Evolutionary conservation across 1,140 invertebrate genomes (phyloP).

Genomic region (Asbolus verrucosus): DNA sequence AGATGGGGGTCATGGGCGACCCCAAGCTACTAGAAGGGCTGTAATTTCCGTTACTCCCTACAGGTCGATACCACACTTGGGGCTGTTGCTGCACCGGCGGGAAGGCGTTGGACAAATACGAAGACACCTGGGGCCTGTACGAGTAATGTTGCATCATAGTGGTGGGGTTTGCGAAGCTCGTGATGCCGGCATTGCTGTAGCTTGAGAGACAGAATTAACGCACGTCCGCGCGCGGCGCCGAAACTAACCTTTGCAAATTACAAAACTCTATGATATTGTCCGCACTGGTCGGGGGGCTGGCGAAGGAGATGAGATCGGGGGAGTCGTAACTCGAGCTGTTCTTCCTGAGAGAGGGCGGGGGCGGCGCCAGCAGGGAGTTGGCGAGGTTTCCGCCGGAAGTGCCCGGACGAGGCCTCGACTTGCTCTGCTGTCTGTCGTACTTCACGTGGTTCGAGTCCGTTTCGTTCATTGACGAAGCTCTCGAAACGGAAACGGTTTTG

Average conservation of each 20-base stretch:
- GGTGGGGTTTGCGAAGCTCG: background rate
- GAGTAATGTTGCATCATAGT: background rate
- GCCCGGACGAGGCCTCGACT: constrained; percentile 60
- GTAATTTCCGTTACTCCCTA: background rate
- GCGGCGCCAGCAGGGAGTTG: constrained; percentile 68
- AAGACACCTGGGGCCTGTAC: constrained; percentile 7
- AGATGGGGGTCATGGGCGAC: background rate
- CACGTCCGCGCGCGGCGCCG: background rate
- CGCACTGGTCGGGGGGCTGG: constrained; percentile 70
- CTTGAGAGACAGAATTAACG: constrained; percentile 1
- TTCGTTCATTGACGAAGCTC: constrained; percentile 62
- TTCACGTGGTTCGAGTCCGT: constrained; percentile 60
- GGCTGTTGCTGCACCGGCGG: constrained; percentile 5
- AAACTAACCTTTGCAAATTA: constrained; percentile 54
- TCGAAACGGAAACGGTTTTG: constrained; percentile 57
- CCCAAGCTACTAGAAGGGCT: background rate
- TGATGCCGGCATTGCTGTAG: constrained; percentile 24
- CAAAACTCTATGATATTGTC: constrained; percentile 58
- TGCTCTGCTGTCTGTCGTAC: too few relatives aligned
- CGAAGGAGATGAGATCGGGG: constrained; percentile 80
- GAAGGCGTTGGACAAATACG: constrained; percentile 4
- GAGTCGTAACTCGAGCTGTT: constrained; percentile 69
- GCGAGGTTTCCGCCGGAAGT: constrained; percentile 45
- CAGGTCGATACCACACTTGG: constrained; percentile 9
- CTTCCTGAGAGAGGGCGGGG: constrained; percentile 67